Base-by-base conservation (phyloP, 2,113 vertebrate genomes). In the Struthidea cinerea region DNA sequence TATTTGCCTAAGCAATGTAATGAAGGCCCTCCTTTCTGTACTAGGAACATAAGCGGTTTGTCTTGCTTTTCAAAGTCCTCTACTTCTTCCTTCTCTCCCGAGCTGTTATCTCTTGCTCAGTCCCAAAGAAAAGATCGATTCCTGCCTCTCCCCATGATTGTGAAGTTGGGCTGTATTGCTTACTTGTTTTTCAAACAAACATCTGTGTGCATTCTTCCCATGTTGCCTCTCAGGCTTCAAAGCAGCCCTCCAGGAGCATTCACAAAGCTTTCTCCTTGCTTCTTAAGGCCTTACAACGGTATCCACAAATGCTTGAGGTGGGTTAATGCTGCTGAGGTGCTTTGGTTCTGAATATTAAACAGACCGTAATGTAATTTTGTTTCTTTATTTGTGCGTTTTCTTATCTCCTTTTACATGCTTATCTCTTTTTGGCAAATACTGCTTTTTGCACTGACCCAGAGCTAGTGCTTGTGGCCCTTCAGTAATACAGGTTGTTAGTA, bases 181-280 rank as follows among this genome's bases (percentile, higher is more conserved):
- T 78, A 2, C 60, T 82, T 91, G 65, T 82, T 89, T 92, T 84
- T 95, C 87, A 87, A 73, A 71, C 60, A 87, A 87, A 32, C 47
- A 32, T 47, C 39, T 87, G 55, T 74, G 11, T 86, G 27, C 69
- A 19, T 94, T 89, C 78, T 91, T 55, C 8, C 52, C 26, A 17
- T 69, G 84, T 71, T 94, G 69, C 44, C 77, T 67, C 47, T 92
- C 49, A 39, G 76, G 69, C 65, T 95, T 95, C 77, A 94, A 89
- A 95, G 89, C 33, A 55, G 13, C 47, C 53, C 77, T 81, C 33
- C 56, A 67, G 76, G 67, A 95, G 55, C 17, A 56, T 75, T 83
- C 80, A 44, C 42, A 71, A 39, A 18, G 15, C 94, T 94, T 89
- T 94, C 64, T 77, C 8, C 30, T 71, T 64, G 16, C 53, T 85